A percentile compares a stretch with the other conserved stretches of the same genome.
Evolutionary conservation across 2,797 vertebrate genomes (phyloP).

Genomic region (Hemibagrus guttatus): DNA sequence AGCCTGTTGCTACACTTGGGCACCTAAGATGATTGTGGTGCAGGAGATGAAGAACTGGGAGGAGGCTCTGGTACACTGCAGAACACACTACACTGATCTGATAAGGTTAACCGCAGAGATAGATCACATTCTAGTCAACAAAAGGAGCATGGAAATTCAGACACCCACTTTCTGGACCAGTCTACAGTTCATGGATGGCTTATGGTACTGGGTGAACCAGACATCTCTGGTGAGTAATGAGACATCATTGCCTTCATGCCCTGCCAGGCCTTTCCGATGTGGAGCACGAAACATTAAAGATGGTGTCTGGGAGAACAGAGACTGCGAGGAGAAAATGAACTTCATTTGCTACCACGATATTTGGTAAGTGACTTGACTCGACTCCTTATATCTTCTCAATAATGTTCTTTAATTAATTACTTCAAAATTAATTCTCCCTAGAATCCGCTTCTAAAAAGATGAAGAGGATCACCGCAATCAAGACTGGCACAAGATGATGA

Average conservation of each 20-base stretch:
- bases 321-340: conserved; percentile 9
- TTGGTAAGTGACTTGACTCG: neutral
- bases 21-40: neutral
- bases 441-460: neutral
- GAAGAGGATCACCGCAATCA: neutral
- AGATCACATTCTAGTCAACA: neutral
- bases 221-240: too few relatives aligned
- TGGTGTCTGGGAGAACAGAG: conserved; percentile 2
- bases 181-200: conserved; percentile 9
- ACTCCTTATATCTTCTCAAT: neutral
- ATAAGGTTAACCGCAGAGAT: too few relatives aligned
- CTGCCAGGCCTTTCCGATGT: neutral
- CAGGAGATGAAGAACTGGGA: conserved; percentile 4
- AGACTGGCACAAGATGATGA: neutral
- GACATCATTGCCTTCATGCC: neutral
- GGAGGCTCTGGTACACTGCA: neutral
- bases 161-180: neutral
- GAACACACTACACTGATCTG: too few relatives aligned
- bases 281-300: neutral
- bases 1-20: neutral
- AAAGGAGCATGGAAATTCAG: neutral
- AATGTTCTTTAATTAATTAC: neutral
- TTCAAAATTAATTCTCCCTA: neutral
- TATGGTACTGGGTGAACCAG: conserved; percentile 5
- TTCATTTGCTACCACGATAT: neutral